A percentile compares a stretch with the other conserved stretches of the same genome.
Evolutionary conservation across 2,113 vertebrate genomes (phyloP).

Genomic region (Aegotheles bennettii): DNA sequence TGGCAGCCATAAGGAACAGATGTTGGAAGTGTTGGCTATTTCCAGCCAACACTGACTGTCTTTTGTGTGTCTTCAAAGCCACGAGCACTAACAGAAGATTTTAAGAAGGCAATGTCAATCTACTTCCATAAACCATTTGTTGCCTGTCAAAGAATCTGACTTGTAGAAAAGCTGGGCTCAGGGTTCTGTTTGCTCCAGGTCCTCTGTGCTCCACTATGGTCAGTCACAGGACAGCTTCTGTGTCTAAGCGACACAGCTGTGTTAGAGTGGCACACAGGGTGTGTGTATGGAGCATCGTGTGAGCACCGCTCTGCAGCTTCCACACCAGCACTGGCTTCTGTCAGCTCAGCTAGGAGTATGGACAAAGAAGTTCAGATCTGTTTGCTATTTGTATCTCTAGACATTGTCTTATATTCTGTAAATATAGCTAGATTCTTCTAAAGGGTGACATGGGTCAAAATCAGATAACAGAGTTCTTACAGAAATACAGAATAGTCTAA

Average conservation of each 20-base stretch:
- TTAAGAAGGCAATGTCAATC: neutral
- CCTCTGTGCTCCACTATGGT: neutral
- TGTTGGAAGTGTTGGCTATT: neutral
- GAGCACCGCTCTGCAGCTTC: neutral
- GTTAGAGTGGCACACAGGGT: neutral
- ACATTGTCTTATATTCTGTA: neutral
- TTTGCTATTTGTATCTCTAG: neutral
- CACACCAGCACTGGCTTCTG: neutral
- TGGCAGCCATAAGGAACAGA: neutral
- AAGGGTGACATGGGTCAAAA: neutral
- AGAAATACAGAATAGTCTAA: neutral
- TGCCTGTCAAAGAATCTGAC: neutral
- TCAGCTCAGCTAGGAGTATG: neutral
- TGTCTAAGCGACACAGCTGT: neutral
- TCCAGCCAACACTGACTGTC: neutral
- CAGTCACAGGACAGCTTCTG: neutral
- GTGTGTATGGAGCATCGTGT: rapidly evolving
- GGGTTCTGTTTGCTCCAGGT: neutral
- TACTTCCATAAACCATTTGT: neutral
- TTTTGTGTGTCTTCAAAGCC: neutral
- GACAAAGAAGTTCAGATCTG: neutral
- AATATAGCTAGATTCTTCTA: neutral
- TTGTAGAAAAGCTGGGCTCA: neutral
- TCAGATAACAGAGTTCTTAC: neutral
- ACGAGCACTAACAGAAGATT: neutral